Base-by-base conservation (phyloP, 64 coral and sea anemone species). In the Montipora sp. region DNA sequence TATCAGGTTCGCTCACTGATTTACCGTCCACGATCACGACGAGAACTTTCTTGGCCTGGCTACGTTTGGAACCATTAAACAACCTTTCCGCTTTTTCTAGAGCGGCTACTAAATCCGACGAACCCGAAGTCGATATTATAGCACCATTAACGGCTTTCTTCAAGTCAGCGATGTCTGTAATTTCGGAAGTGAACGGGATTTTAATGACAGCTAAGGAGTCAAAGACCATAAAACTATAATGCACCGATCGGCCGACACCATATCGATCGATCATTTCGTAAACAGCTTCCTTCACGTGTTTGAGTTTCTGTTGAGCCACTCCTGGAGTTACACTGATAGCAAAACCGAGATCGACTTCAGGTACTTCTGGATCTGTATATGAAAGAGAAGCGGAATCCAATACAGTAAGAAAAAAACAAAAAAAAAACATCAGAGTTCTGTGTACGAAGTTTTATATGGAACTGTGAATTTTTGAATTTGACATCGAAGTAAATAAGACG, bases 181-280 rank as follows among this genome's bases (percentile, higher is more conserved):
- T 19, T 48, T 72, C 44, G 12, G 68, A 18, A 21, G 82, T 82
- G 50, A 96, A 80, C 7, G 70, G 83, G 79, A 96, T 75, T 73
- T 12, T 65, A 15, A 92, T 87, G 11, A 73, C 75, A 14, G 95
- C 81, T 18, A 91, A 46, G 12, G 81, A 24, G 23, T 91, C 95
- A 67, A 96, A 96, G 4, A 87, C 76, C 21, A 96, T 86, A 10
- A 96, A 72, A n/a, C 95, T 83, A 85, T 88, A 96, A 20, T 90
- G 87, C 49, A 93, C 89, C 53, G 53, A 57, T 22, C 46, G 79
- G 47, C 27, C 73, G 2, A 81, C 48, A 8, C 81, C 67, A n/a
- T 83, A 78, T 14, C 18, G 68, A 20, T 87, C 75, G 50, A 96
- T 82, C 66, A 96, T 82, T 46, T 77, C 77, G 69, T 96, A 82